Evolutionary conservation across 2,797 vertebrate species (phyloP), one percentile per base, ranked within the genome.

Genomic region (Neopelma chrysocephalum): DNA sequence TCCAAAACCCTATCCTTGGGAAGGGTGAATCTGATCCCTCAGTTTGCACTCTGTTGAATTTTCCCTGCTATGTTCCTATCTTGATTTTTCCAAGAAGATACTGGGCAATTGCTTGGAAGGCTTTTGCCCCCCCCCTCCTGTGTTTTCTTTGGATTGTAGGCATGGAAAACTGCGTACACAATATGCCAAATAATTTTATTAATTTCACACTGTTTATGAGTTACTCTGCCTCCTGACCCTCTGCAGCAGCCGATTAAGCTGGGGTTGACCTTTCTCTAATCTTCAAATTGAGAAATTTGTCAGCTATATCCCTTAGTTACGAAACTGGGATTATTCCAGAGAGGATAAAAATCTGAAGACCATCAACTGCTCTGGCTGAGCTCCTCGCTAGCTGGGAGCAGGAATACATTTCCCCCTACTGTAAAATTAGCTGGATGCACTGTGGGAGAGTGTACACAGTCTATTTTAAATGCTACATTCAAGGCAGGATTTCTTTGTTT

Each of bases 281-380:
- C 90, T 82, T 71, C 68, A 96, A 95, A 95, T 88, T 57, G 93
- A 93, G 73, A 94, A 94, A 95, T 71, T 77, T 85, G 68, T 89
- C 25, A 5, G 22, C 40, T 87, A 15, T 57, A 94, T 77, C 87
- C 66, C 54, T 88, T 82, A 66, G 80, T 95, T 96, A 96, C 43
- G 87, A 96, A 96, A 95, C 89, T 54, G 31, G 64, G 90, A 94
- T 96, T 95, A 93, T 79, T 87, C 23, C 51, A 85, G 60, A 17
- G 18, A 89, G 80, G 88, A 82, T 95, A 83, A 90, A 90, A 94
- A 83, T 85, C 66, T 75, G 65, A 89, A 84, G 65, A 58, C 89
- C 47, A 64, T 82, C 77, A 64, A 8, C 51, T 56, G 40, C 54
- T 64, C 10, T 45, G 36, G 40, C 16, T 77, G 58, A 90, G 80